Conservation (phyloP, 1,140 invertebrate species). For the Atta texana region DNA sequence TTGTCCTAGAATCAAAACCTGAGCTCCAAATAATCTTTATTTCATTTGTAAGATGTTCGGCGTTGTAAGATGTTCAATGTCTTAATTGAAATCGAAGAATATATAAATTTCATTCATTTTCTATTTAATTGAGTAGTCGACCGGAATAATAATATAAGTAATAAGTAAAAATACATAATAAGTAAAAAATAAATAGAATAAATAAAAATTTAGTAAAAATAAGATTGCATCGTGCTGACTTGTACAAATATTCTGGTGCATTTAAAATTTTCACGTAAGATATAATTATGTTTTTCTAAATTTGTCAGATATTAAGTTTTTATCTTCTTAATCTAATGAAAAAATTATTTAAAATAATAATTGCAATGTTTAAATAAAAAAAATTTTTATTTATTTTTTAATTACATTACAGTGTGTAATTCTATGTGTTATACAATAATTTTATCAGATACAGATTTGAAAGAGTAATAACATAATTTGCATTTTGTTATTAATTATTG, state of each 20-base stretch:
- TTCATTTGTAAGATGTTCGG: background rate
- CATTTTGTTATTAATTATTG: background rate
- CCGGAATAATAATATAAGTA: background rate
- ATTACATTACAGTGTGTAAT: background rate
- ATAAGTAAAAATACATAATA: background rate
- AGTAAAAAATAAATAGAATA: too few relatives aligned
- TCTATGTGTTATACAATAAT: background rate
- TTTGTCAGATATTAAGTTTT: background rate
- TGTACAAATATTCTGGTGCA: background rate
- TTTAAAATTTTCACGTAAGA: background rate
- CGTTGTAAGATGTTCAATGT: background rate
- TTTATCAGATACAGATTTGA: constrained; percentile 17
- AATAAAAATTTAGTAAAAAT: background rate
- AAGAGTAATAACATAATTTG: background rate
- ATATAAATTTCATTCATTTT: background rate
- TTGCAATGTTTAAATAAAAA: background rate
- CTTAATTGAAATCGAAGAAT: constrained; percentile 9
- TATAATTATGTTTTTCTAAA: background rate
- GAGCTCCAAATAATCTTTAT: constrained; percentile 41
- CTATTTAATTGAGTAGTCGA: background rate
- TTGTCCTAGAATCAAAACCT: constrained; percentile 65
- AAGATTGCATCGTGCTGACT: background rate
- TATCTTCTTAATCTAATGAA: background rate
- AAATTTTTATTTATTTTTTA: constrained; percentile 9
- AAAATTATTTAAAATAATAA: background rate